Evolutionary conservation across 2,113 vertebrate genomes (phyloP).

Genomic region (Conger conger): DNA sequence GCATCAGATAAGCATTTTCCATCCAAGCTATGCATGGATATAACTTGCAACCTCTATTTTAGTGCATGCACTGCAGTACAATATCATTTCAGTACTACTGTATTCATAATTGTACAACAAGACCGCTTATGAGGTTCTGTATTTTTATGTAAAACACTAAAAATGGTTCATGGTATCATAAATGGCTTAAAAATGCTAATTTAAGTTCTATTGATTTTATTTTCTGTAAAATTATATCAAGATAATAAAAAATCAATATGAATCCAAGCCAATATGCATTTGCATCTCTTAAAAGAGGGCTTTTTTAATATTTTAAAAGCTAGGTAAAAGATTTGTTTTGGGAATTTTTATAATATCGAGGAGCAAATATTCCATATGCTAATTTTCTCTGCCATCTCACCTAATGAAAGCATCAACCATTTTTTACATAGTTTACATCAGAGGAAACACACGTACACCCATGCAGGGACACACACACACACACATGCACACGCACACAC

Average conservation of each 20-base stretch:
- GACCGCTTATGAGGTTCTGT: too few species aligned
- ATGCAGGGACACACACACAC: not conserved
- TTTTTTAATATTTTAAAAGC: not conserved
- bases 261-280: slow-evolving; percentile 11
- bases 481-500: not conserved
- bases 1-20: not conserved
- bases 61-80: not conserved
- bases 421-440: not conserved
- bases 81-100: not conserved
- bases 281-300: not conserved
- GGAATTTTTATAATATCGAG: not conserved
- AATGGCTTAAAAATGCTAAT: slow-evolving; percentile 8
- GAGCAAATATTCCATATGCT: not conserved
- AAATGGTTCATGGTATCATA: not conserved
- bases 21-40: not conserved
- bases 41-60: not conserved
- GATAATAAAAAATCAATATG: slow-evolving; percentile 13
- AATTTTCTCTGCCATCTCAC: not conserved
- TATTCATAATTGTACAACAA: not conserved
- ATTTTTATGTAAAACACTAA: slow-evolving; percentile 1
- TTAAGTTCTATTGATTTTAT: slow-evolving; percentile 10
- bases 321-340: not conserved
- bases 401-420: not conserved
- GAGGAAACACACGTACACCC: not conserved
- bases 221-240: slow-evolving; percentile 16